Base-by-base conservation (phyloP, 1,140 invertebrate species). In the Polypedilum pembai region DNA sequence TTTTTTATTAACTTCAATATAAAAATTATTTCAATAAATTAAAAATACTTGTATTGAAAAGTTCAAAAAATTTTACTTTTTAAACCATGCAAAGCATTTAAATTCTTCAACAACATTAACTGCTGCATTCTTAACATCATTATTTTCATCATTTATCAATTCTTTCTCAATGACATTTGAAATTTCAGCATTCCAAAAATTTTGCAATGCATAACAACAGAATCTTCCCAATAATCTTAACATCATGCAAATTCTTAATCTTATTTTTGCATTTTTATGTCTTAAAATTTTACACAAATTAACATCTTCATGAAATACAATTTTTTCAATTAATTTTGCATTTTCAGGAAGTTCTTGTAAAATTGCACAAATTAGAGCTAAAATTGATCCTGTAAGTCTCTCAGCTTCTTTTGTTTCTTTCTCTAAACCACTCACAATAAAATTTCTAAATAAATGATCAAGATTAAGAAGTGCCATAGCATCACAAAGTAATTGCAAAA, bases 401-500 rank as follows among this genome's bases (percentile, higher is more conserved):
- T 74, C 92, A 82, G 75, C 87, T 78, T 78, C 85, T 41, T 79
- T 41, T 21, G 15, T 18, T 80, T 74, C 1, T 40, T 21, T 1
- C 78, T 78, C 78, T 85, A 81, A 79, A 87, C 86, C 83, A 20
- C 85, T 81, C 4, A 79, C 81, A 5, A 89, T 79, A 45, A 88
- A 84, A 21, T 80, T 79, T 2, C 85, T 85, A 74, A 88, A 84
- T 5, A 88, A 80, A 8, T 83, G 78, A 75, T 84, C 83, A 3
- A 86, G 87, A 74, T 87, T 86, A 21, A 91, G 83, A 41, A 91
- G 86, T n/a, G 86, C 86, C 33, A 93, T 83, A 1, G 91, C 87
- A 75, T 93, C 89, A 78, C 91, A 93, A 78, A 93, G 89, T 78
- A 94, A 92, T 0, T 85, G 85, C 0, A 93, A 85, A 79, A 91